Percentiles rank a stretch among this genome's conserved stretches.
Conservation (phyloP, 2,113 vertebrate genomes). For the Cnemophilus loriae region DNA sequence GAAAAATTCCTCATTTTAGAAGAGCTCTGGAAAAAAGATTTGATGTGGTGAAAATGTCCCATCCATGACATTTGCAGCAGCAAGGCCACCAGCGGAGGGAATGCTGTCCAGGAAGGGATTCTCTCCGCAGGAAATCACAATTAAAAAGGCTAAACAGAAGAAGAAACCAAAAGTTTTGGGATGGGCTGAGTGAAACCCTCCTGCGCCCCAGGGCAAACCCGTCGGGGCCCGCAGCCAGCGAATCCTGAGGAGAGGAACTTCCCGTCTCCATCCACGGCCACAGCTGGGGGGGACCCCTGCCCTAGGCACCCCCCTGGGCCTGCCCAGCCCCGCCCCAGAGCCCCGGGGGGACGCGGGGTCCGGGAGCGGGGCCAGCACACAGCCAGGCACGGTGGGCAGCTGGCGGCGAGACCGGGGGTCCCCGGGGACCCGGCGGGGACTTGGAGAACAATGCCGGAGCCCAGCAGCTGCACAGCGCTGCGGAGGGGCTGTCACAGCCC, state of each 20-base stretch:
- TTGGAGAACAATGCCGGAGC: neutral
- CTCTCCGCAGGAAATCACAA: neutral
- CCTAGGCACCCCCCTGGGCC: neutral
- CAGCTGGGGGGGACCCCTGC: accelerated
- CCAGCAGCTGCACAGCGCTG: neutral
- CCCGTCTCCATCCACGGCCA: accelerated
- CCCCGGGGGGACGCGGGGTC: neutral
- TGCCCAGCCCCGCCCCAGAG: neutral
- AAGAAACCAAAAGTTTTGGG: neutral
- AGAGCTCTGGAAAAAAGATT: neutral
- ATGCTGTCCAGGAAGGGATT: neutral
- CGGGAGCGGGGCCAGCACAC: neutral
- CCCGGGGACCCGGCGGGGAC: neutral
- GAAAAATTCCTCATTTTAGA: neutral
- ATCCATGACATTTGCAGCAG: neutral
- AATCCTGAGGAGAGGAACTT: neutral
- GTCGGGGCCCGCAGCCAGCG: accelerated
- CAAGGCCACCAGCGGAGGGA: neutral
- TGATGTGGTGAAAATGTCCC: neutral
- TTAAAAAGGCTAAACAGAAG: neutral
- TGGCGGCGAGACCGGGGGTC: neutral
- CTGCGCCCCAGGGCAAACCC: neutral
- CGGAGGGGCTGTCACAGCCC: neutral
- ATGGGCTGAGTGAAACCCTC: neutral
- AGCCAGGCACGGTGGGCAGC: neutral